phyloP scores from a whole-genome alignment of 2,888 invertebrate genomes.

The Himalopsyche japonica region DNA sequence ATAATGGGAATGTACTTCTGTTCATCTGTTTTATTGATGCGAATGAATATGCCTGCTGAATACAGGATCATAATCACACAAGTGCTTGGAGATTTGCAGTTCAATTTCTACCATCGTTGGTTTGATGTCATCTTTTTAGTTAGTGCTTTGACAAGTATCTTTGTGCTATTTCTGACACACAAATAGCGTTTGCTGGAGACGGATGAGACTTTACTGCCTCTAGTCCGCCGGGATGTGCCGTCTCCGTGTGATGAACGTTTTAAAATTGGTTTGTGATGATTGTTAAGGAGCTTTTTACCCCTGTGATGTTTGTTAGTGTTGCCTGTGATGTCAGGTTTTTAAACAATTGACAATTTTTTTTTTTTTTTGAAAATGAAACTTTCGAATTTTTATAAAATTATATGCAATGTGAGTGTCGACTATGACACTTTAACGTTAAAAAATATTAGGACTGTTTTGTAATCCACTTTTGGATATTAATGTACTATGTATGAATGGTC shows the following conservation, averaged over 20 bases:
- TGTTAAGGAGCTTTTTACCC: neutral
- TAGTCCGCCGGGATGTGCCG: neutral
- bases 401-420: too few relatives aligned
- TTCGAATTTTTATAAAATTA: too few relatives aligned
- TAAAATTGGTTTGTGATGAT: neutral
- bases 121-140: conserved; percentile 99
- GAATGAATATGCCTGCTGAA: conserved; percentile 99
- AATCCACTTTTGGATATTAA: too few relatives aligned
- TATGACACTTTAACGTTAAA: too few relatives aligned
- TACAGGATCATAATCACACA: conserved; percentile 85
- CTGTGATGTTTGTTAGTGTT: neutral
- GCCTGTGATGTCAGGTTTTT: neutral
- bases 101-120: conserved; percentile 99
- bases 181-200: conserved; percentile 67
- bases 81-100: conserved; percentile 95
- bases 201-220: neutral
- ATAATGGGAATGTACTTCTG: conserved; percentile 99
- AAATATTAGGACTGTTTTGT: too few relatives aligned
- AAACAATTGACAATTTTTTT: neutral
- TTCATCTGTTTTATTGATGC: conserved; percentile 92
- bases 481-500: too few relatives aligned
- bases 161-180: conserved; percentile 93
- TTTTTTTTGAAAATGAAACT: neutral
- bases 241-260: neutral
- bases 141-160: conserved; percentile 93